phyloP scores from a whole-genome alignment of 2,797 vertebrate genomes.

The Myotis vivesi region DNA sequence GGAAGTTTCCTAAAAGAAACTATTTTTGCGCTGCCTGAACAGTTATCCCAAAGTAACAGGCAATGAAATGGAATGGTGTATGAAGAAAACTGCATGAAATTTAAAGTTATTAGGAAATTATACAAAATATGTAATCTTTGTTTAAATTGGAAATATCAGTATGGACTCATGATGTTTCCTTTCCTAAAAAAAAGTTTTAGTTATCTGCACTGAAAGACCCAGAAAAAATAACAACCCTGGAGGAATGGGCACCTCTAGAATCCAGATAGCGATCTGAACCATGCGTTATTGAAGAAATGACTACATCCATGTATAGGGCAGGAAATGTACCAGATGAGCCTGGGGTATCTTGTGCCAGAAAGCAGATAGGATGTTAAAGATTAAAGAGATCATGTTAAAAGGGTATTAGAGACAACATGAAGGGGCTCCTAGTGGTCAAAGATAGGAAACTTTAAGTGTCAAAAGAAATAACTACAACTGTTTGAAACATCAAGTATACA shows the following conservation, averaged over 20 bases:
- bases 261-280: background rate
- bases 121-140: background rate
- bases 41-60: background rate
- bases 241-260: background rate
- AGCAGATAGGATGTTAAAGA: slow-evolving; percentile 27
- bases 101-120: slow-evolving; percentile 18
- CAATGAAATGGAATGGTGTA: background rate
- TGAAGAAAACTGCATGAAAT: background rate
- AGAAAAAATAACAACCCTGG: slow-evolving; percentile 4
- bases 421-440: background rate
- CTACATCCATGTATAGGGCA: background rate
- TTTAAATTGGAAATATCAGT: background rate
- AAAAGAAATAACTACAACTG: background rate
- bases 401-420: background rate
- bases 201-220: background rate
- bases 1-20: background rate
- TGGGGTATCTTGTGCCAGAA: background rate
- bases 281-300: background rate
- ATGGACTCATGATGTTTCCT: slow-evolving; percentile 7
- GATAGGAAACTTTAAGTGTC: background rate
- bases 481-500: slow-evolving; percentile 2
- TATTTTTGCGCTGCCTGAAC: background rate
- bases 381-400: background rate
- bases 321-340: background rate
- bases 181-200: background rate